Percentiles rank a stretch among this genome's conserved stretches.
phyloP scores from a whole-genome alignment of 2,113 vertebrate species.

The Corydoras maculifer region DNA sequence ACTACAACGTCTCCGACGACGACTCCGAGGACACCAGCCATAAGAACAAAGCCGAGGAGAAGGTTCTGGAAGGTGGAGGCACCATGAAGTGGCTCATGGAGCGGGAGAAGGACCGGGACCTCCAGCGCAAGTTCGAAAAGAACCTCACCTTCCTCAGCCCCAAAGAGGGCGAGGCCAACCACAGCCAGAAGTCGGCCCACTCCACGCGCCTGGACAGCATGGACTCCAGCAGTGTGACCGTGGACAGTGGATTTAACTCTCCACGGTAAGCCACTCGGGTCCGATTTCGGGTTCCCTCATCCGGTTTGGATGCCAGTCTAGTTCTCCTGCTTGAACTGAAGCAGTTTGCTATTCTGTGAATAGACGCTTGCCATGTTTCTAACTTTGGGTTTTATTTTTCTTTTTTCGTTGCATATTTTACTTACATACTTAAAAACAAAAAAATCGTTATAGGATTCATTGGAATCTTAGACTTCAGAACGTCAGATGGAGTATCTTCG shows the following conservation, averaged over 20 bases:
- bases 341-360: constrained; percentile 45
- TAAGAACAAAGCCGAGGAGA: constrained; percentile 72
- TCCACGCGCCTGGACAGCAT: constrained; percentile 95
- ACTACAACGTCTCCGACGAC: constrained; percentile 94
- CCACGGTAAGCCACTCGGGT: constrained; percentile 81
- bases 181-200: constrained; percentile 87
- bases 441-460: too few species aligned
- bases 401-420: background rate
- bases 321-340: constrained; percentile 31
- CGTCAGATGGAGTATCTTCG: too few species aligned
- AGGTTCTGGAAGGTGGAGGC: constrained; percentile 77
- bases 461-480: too few species aligned
- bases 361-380: constrained; percentile 35
- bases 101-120: constrained; percentile 88
- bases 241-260: constrained; percentile 99
- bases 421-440: constrained; percentile 13
- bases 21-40: constrained; percentile 80
- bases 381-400: background rate
- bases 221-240: constrained; percentile 98
- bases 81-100: constrained; percentile 97
- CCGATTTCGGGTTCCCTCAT: constrained; percentile 30
- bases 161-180: constrained; percentile 75
- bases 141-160: constrained; percentile 90
- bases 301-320: constrained; percentile 32
- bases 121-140: constrained; percentile 94